A percentile compares a stretch with the other conserved stretches of the same genome.
Conservation (phyloP, 2,888 invertebrate genomes). For the Chouioia cunea region DNA sequence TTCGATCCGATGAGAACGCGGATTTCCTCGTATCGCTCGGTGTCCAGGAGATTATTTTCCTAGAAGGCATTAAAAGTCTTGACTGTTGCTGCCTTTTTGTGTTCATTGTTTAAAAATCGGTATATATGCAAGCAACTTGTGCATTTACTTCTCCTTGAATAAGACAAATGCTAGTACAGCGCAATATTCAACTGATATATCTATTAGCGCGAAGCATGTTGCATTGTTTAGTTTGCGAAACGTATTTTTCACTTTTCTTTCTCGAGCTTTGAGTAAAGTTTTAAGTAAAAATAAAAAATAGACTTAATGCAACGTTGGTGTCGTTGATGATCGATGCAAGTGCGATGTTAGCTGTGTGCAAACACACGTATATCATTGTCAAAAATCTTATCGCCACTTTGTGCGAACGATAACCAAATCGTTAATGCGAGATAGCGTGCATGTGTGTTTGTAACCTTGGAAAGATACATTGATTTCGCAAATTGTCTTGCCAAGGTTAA, state of each 20-base stretch:
- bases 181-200: conserved; percentile 17
- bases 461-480: background rate
- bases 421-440: background rate
- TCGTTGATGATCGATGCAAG: background rate
- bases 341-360: background rate
- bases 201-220: conserved; percentile 15
- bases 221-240: background rate
- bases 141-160: conserved; percentile 11
- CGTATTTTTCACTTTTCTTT: too few relatives aligned
- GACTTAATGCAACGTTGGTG: background rate
- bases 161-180: conserved; percentile 23
- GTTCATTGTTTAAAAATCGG: background rate
- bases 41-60: conserved; percentile 20
- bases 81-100: background rate
- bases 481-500: background rate
- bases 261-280: conserved; percentile 1
- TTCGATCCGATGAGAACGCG: conserved; percentile 35
- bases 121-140: background rate
- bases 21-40: conserved; percentile 35
- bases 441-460: background rate
- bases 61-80: background rate
- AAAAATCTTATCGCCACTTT: conserved; percentile 25
- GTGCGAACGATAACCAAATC: background rate
- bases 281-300: background rate
- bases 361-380: background rate